Base-by-base conservation (phyloP, 2,113 vertebrate genomes). In the Podilymbus podiceps region DNA sequence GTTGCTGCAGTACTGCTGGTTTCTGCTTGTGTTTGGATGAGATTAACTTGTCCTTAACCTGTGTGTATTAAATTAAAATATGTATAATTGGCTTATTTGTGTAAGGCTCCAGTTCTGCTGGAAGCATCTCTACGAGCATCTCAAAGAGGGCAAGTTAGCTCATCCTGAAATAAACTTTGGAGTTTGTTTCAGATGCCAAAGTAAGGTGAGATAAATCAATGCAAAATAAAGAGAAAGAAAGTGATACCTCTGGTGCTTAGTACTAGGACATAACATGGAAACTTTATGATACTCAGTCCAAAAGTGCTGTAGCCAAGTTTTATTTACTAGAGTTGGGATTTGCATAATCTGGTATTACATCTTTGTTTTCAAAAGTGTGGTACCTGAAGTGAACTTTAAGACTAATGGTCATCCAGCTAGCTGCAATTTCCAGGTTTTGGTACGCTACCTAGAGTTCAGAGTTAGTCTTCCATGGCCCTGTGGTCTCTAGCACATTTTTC, bases 401-500 rank as follows among this genome's bases (percentile, higher is more conserved):
- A 24, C 42, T 74, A 71, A 63, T 69, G 73, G 15, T 67, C 17
- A 81, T 85, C 55, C 81, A 59, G 9, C 55, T 90, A 42, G 23
- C 53, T 85, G 80, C n/a, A 47, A 33, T 88, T 94, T 84, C 79
- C 31, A 90, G 68, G 59, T 85, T 55, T 38, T 63, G 23, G 6
- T 71, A 38, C 0, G 0, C 38, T 79, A 84, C 25, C 31, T 74
- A 50, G 82, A 90, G 47, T 92, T 94, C 78, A 77, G 33, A 74
- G 59, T 55, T 40, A 20, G 35, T 95, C 80, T 95, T 85, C 77
- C 81, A 30, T 23, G 31, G 38, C 62, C 44, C 27, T 89, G 87
- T 75, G 81, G 81, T 93, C 60, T 95, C 56, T 46, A 62, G 81
- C 46, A 91, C 71, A 53, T 96, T 91, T 92, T 82, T 31, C 58